Conservation (phyloP, 2,888 invertebrate genomes). For the Drosophila subquinaria region DNA sequence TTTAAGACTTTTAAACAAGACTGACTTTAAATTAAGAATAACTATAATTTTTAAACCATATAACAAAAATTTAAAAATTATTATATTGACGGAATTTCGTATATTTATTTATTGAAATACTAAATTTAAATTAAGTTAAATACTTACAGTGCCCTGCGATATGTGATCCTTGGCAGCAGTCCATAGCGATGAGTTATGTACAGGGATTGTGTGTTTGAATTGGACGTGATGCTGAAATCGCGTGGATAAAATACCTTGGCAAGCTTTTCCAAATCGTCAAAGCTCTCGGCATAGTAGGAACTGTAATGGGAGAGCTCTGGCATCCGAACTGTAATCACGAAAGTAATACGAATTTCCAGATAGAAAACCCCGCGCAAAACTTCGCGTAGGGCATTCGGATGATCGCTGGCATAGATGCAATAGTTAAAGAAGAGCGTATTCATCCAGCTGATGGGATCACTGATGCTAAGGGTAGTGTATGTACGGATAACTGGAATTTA, state of each 20-base stretch:
- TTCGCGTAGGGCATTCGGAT: conserved; percentile 45
- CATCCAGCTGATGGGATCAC: conserved; percentile 45
- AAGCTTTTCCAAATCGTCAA: conserved; percentile 50
- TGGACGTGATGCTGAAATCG: conserved; percentile 52
- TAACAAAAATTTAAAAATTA: too few species aligned
- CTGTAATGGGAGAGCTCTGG: conserved; percentile 32
- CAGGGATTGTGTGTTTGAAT: conserved; percentile 63
- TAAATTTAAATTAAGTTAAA: too few species aligned
- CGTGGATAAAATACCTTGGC: conserved; percentile 65
- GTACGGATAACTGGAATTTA: background rate
- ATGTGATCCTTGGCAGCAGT: conserved; percentile 62
- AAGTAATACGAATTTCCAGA: conserved; percentile 60
- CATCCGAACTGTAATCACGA: conserved; percentile 55
- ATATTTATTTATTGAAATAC: too few species aligned
- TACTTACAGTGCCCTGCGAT: conserved; percentile 79
- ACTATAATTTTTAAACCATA: too few species aligned
- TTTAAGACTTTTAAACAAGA: too few species aligned
- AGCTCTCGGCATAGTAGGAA: conserved; percentile 48
- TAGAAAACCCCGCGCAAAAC: conserved; percentile 65
- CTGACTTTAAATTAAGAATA: too few species aligned
- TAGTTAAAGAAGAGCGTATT: conserved; percentile 75
- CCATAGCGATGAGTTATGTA: conserved; percentile 59
- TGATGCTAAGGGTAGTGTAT: conserved; percentile 35
- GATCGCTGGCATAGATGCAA: conserved; percentile 56
- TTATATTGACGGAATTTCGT: too few species aligned